Evolutionary conservation across 2,113 vertebrate genomes (phyloP), one percentile per base, ranked within the genome.

Genomic region (Columba livia): DNA sequence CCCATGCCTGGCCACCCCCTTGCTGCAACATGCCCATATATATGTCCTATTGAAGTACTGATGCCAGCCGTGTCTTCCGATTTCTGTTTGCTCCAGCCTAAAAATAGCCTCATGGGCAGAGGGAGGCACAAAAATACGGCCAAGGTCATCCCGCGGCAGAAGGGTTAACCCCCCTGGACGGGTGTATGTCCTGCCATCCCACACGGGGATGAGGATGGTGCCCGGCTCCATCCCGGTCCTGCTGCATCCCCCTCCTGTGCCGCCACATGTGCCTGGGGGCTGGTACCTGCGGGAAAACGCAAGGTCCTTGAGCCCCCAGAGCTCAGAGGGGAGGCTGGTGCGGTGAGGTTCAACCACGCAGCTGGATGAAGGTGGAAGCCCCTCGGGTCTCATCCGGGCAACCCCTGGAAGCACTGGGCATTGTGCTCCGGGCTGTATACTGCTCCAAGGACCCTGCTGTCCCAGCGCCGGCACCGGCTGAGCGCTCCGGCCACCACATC

Each of bases 121-220:
- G 42, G 61, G 54, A 84, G 47, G 56, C 32, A 58, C 3, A 0
- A 58, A 54, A 54, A 25, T 16, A n/a, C 6, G 2, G 24, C 32
- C 88, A 65, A 82, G 87, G 87, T 77, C 14, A 1, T 9, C 20
- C 70, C 0, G 1, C 0, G 2, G 15, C 0, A 1, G 56, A 8
- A 80, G 64, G 2, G 0, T n/a, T 6, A 15, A 19, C 32, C 56
- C 67, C 87, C 77, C 28, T 4, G 1, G 42, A 15, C 0, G 17
- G 15, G 2, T 44, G 2, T 44, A 31, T 36, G 86, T 11, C 44
- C 47, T 1, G 3, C 10, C 60, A 29, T 18, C 79, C 74, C 15
- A 1, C 4, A 0, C 0, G 1, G 36, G 21, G n/a, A 47, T 4
- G 0, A 38, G 28, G 18, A 66, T 1, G 2, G 60, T 4, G 32